Base-by-base conservation (phyloP, 2,113 vertebrate genomes). In the Amia ocellicauda region DNA sequence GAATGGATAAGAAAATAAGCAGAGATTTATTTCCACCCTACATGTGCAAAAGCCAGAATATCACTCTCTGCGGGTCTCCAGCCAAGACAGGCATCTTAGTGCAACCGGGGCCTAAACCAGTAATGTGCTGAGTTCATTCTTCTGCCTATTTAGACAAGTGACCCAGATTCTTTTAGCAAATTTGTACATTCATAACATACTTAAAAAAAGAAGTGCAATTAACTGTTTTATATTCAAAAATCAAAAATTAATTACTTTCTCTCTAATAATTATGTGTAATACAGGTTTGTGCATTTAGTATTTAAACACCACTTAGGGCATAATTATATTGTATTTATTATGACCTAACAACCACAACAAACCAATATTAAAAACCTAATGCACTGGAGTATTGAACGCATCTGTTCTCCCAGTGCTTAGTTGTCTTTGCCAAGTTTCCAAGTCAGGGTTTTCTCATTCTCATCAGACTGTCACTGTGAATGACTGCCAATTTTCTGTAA, bases 401-500 rank as follows among this genome's bases (percentile, higher is more conserved):
- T 76, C 69, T 72, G 71, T 69, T 66, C 75, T 60, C 61, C 50
- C 57, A 52, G 49, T 41, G 28, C 23, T 67, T 42, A 59, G 29
- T 26, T 40, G 2, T 36, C 64, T 40, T 57, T 71, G 68, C 73
- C 74, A 78, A 71, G 55, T 71, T 41, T 60, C 51, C 31, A 62
- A 56, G 64, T 53, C 64, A 42, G 55, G 51, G 57, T 67, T 62
- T 60, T 64, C 45, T 27, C 71, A 47, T 63, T 64, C 73, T 70
- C 68, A 71, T 71, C 76, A 69, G 64, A 76, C 82, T 69, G 61
- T 72, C 77, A 55, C 58, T 20, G 56, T 74, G 71, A 67, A 69
- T 66, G 75, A 63, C 81, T 78, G 80, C 78, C 75, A 78, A 28
- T 55, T 69, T 66, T 47, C 73, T 81, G 76, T 74, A 83, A 92